These are phyloP conservation scores for Sus cebifrons DNA, from an alignment of 2,797 vertebrate species.

Conservation along the genomic window DNA sequence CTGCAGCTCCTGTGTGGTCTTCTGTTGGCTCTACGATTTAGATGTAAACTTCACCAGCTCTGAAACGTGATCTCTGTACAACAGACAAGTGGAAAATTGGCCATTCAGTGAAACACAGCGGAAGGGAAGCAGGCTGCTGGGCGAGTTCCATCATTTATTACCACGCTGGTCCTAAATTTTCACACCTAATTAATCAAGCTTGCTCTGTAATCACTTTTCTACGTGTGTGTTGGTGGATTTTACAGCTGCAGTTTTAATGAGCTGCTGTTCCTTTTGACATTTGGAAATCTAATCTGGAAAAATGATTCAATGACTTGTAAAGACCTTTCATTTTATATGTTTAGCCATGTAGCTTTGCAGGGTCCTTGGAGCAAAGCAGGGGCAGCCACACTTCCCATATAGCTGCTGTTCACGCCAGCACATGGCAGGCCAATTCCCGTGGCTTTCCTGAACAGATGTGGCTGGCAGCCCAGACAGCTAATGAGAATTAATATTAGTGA, in stretches of 20 bases:
- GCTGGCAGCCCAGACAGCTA: conserved; percentile 67
- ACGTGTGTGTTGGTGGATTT: conserved; percentile 78
- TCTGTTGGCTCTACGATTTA: conserved; percentile 15
- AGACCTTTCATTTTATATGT: conserved; percentile 80
- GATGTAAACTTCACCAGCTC: conserved; percentile 72
- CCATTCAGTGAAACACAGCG: conserved; percentile 74
- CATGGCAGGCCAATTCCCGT: conserved; percentile 58
- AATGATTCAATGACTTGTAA: conserved; percentile 79
- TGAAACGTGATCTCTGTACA: conserved; percentile 71
- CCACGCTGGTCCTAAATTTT: conserved; percentile 83
- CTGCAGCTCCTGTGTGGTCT: not conserved
- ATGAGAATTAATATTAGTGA: conserved; percentile 84
- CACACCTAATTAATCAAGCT: conserved; percentile 89
- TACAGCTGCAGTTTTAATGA: conserved; percentile 86
- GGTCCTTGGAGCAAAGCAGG: conserved; percentile 76
- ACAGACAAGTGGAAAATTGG: conserved; percentile 83
- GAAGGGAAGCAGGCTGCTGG: conserved; percentile 75
- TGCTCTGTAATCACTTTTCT: conserved; percentile 87
- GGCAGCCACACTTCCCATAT: conserved; percentile 57
- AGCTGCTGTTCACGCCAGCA: conserved; percentile 16
- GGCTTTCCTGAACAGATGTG: conserved; percentile 70
- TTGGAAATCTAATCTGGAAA: conserved; percentile 87
- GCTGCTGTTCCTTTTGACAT: conserved; percentile 87
- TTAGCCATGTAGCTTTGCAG: conserved; percentile 76
- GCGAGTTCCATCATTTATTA: conserved; percentile 83